Evolutionary conservation across 2,797 vertebrate genomes (phyloP).

Genomic region (Sorex maritimensis): DNA sequence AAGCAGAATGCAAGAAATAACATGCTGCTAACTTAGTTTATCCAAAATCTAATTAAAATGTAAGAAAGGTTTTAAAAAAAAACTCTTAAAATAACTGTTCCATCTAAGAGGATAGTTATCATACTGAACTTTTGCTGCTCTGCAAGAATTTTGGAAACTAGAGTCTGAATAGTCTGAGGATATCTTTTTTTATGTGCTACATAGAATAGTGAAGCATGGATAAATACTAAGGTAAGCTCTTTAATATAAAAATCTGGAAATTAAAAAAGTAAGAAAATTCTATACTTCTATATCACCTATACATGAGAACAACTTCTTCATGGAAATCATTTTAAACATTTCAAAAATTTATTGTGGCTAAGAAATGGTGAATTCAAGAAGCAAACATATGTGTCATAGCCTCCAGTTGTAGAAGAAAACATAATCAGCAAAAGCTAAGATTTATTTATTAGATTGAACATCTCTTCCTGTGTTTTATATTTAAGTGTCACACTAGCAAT

Average conservation of each 20-base stretch:
- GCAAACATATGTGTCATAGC: neutral
- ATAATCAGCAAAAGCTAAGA: neutral
- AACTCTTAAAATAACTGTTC: slow-evolving; percentile 34
- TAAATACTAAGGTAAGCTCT: neutral
- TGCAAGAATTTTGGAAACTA: neutral
- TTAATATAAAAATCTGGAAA: slow-evolving; percentile 43
- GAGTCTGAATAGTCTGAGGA: neutral
- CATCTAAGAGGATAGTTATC: neutral
- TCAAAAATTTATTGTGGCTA: neutral
- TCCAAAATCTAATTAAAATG: slow-evolving; percentile 52
- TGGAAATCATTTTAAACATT: slow-evolving; percentile 18
- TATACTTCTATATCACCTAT: neutral
- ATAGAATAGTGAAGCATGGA: neutral
- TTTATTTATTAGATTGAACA: neutral
- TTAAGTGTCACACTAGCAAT: neutral
- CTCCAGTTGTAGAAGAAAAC: neutral
- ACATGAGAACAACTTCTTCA: neutral
- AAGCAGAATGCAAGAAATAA: slow-evolving; percentile 32
- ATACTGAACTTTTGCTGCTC: neutral
- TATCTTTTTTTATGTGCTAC: neutral
- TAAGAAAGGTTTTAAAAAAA: neutral
- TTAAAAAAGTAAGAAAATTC: neutral
- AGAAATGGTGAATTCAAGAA: neutral
- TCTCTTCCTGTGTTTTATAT: neutral
- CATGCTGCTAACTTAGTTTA: neutral